Evolutionary conservation across 2,113 vertebrate species (phyloP).

Genomic region (Hippolais icterina): DNA sequence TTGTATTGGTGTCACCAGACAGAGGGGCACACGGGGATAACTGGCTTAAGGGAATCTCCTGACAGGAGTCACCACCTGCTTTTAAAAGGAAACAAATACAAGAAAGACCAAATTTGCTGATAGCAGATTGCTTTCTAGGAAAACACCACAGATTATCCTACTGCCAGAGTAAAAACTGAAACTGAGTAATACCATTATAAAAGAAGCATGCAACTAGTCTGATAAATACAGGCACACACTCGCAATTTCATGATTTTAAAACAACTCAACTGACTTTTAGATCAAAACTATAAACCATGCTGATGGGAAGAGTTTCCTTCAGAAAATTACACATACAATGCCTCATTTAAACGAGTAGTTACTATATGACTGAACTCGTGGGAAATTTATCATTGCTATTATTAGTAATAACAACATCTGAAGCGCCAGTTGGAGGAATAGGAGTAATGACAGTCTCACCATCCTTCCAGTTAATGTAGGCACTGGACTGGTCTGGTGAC

Average conservation of each 20-base stretch:
- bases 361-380: neutral
- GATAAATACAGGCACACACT: neutral
- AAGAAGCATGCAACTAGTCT: neutral
- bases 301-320: neutral
- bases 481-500: neutral
- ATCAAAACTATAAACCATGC: neutral
- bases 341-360: neutral
- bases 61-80: conserved; percentile 76
- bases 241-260: neutral
- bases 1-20: conserved; percentile 62
- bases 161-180: neutral
- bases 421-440: neutral
- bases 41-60: conserved; percentile 87
- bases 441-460: neutral
- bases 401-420: neutral
- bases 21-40: conserved; percentile 73
- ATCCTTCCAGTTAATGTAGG: neutral
- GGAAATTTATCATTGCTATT: neutral
- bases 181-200: neutral
- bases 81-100: neutral
- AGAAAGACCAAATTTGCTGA: neutral
- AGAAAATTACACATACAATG: neutral
- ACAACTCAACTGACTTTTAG: neutral
- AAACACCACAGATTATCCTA: neutral
- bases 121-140: neutral